Percentiles rank a stretch among this genome's conserved stretches.
phyloP scores from a whole-genome alignment of 2,797 vertebrate genomes.

The Danio aesculapii region DNA sequence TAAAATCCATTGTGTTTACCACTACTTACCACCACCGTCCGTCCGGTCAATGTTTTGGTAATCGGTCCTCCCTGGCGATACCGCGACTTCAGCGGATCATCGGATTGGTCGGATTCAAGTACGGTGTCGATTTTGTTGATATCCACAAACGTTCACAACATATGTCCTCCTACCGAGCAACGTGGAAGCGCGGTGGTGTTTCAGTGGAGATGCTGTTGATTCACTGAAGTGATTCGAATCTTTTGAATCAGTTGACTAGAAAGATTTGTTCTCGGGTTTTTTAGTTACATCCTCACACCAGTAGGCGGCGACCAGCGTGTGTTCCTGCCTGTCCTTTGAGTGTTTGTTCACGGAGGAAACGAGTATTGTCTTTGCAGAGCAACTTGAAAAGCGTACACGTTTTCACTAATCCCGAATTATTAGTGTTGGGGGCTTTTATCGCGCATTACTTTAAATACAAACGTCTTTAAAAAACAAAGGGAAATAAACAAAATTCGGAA shows the following conservation, averaged over 20 bases:
- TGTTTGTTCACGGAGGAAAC: background rate
- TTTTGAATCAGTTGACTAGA: conserved; percentile 10
- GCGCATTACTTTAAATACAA: background rate
- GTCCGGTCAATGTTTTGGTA: background rate
- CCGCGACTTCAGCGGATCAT: background rate
- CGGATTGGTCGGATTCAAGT: background rate
- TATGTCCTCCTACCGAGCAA: background rate
- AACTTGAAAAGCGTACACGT: background rate
- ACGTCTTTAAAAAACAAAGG: background rate
- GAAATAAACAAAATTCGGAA: background rate
- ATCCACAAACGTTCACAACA: background rate
- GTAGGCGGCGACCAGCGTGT: background rate
- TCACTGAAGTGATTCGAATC: conserved; percentile 5
- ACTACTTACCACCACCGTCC: background rate
- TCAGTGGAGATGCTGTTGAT: background rate
- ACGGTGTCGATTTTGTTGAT: background rate
- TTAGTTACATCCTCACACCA: background rate
- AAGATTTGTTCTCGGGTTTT: background rate
- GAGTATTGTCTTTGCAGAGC: background rate
- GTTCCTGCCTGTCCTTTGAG: background rate
- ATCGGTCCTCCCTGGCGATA: background rate
- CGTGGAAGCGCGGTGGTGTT: background rate
- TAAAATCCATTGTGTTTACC: background rate
- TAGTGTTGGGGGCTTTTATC: background rate
- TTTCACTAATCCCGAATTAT: background rate